Evolutionary conservation across 2,888 invertebrate species (phyloP).

Genomic region (Drosophila sordidula): DNA sequence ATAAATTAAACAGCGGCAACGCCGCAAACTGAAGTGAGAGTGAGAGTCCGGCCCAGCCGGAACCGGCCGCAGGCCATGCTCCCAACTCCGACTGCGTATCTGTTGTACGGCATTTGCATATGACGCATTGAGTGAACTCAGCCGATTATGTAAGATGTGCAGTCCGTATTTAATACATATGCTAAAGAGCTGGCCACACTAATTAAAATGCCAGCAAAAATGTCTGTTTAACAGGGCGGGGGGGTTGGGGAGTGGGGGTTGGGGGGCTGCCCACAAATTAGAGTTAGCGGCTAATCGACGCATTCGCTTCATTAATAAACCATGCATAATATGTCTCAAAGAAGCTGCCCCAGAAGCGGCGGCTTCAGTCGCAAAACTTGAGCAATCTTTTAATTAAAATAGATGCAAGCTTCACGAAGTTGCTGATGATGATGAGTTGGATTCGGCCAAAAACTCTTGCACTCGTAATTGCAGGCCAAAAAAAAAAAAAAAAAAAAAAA

Average conservation of each 20-base stretch:
- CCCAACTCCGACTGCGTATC: conserved; percentile 13
- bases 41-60: conserved; percentile 54
- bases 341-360: conserved; percentile 47
- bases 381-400: conserved; percentile 66
- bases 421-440: conserved; percentile 1
- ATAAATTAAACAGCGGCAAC: conserved; percentile 52
- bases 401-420: conserved; percentile 9
- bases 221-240: background rate
- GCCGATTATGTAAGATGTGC: conserved; percentile 38
- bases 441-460: conserved; percentile 6
- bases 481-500: conserved; percentile 42
- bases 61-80: conserved; percentile 32
- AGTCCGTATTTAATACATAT: conserved; percentile 48
- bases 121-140: conserved; percentile 47
- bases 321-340: conserved; percentile 17
- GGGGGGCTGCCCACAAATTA: conserved; percentile 40
- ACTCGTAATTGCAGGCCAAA: conserved; percentile 38
- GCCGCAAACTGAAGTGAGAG: conserved; percentile 35
- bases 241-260: background rate
- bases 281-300: conserved; percentile 41
- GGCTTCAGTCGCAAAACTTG: conserved; percentile 33
- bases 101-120: conserved; percentile 41
- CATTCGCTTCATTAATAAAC: conserved; percentile 48
- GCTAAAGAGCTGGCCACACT: conserved; percentile 45
- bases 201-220: conserved; percentile 49